A percentile compares a stretch with the other conserved stretches of the same genome.
Conservation (phyloP, 2,888 invertebrate genomes). For the Volucella inanis region DNA sequence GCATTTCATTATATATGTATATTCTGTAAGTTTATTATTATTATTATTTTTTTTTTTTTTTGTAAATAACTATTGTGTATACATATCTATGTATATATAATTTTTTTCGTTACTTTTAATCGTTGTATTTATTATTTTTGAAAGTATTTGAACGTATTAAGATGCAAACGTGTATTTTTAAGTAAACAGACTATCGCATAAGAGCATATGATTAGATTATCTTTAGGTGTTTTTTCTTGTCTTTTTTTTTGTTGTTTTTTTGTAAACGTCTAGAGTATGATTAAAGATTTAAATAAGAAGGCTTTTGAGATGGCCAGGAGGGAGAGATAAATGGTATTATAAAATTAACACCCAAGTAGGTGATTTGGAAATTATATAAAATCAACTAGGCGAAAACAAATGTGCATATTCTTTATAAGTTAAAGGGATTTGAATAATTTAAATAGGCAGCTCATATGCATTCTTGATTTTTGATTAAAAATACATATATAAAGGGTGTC, state of each 20-base stretch:
- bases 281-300: not conserved
- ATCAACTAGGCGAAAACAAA: too few relatives aligned
- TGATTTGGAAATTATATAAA: too few relatives aligned
- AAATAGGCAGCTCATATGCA: too few relatives aligned
- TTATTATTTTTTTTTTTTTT: too few relatives aligned
- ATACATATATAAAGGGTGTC: too few relatives aligned
- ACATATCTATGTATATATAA: too few relatives aligned
- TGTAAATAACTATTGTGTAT: constrained; percentile 58
- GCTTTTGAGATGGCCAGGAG: too few relatives aligned
- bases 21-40: not conserved
- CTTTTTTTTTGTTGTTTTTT: not conserved
- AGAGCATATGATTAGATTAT: constrained; percentile 13
- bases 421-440: too few relatives aligned
- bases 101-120: constrained; percentile 7
- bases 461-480: too few relatives aligned
- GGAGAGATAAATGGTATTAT: too few relatives aligned
- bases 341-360: too few relatives aligned
- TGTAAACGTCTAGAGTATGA: constrained; percentile 6
- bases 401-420: too few relatives aligned
- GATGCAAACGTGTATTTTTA: constrained; percentile 5
- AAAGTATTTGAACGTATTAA: constrained; percentile 53
- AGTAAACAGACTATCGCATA: constrained; percentile 35
- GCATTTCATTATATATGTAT: constrained; percentile 42
- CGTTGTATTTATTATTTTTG: constrained; percentile 11
- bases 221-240: not conserved